These are phyloP conservation scores for Therioaphis trifolii DNA, from an alignment of 2,888 invertebrate species.

Conservation along the genomic window DNA sequence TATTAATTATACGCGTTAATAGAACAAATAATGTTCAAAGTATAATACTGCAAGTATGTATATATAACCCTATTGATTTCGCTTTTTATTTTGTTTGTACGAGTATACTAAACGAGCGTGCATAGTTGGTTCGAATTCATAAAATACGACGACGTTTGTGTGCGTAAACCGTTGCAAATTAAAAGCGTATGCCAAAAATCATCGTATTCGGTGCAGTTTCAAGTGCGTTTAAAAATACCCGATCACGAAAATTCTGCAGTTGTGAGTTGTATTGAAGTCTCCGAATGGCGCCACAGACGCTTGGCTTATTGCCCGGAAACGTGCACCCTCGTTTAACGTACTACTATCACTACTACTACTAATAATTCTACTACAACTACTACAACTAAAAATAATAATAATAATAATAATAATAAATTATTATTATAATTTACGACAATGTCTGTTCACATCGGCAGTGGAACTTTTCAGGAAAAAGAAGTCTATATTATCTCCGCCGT, in stretches of 20 bases:
- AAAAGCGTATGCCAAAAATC: conserved; percentile 28
- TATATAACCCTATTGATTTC: neutral
- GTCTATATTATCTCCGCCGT: too few species aligned
- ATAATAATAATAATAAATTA: too few species aligned
- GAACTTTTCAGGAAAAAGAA: too few species aligned
- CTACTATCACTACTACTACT: neutral
- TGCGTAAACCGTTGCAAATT: neutral
- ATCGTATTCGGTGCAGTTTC: neutral
- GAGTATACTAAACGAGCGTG: neutral
- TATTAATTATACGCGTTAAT: too few species aligned
- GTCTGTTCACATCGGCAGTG: too few species aligned
- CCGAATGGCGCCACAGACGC: conserved; percentile 37
- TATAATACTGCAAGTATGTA: too few species aligned
- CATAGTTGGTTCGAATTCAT: neutral
- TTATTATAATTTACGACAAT: too few species aligned
- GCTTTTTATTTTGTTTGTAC: neutral
- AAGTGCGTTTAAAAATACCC: conserved; percentile 25
- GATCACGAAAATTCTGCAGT: neutral
- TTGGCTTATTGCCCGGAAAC: conserved; percentile 41
- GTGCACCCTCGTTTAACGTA: neutral
- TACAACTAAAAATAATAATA: too few species aligned
- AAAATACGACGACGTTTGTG: neutral
- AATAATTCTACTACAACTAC: neutral
- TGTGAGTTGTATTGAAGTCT: conserved; percentile 43
- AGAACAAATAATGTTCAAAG: too few species aligned